Conservation (phyloP, 2,888 invertebrate genomes). For the Troides aeacus region DNA sequence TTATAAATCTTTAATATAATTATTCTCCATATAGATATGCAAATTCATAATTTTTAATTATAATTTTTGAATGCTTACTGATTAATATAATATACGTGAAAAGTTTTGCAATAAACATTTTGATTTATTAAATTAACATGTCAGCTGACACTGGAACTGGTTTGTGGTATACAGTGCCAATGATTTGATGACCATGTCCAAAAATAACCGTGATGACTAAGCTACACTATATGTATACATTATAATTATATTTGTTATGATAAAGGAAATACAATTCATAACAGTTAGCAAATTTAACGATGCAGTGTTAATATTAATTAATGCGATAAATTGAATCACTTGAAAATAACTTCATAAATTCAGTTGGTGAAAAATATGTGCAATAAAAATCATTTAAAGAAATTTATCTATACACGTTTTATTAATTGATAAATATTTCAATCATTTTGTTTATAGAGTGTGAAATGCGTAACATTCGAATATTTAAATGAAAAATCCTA, state of each 20-base stretch:
- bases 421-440: too few species aligned
- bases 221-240: not conserved
- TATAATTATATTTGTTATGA: not conserved
- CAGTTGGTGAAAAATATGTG: too few species aligned
- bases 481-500: too few species aligned
- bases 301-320: too few species aligned
- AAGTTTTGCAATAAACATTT: not conserved
- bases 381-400: too few species aligned
- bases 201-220: not conserved
- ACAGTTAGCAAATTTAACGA: not conserved
- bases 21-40: slow-evolving; percentile 25
- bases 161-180: not conserved
- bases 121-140: not conserved
- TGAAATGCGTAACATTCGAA: too few species aligned
- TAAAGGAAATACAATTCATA: not conserved
- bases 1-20: not conserved
- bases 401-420: too few species aligned
- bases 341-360: too few species aligned
- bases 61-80: not conserved
- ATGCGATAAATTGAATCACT: too few species aligned
- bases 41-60: slow-evolving; percentile 18
- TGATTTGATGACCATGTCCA: not conserved
- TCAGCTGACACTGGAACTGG: not conserved
- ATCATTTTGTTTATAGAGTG: too few species aligned
- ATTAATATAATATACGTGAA: slow-evolving; percentile 1